These are phyloP conservation scores for Euglossa dilemma DNA, from an alignment of 1,140 invertebrate species.

Conservation along the genomic window DNA sequence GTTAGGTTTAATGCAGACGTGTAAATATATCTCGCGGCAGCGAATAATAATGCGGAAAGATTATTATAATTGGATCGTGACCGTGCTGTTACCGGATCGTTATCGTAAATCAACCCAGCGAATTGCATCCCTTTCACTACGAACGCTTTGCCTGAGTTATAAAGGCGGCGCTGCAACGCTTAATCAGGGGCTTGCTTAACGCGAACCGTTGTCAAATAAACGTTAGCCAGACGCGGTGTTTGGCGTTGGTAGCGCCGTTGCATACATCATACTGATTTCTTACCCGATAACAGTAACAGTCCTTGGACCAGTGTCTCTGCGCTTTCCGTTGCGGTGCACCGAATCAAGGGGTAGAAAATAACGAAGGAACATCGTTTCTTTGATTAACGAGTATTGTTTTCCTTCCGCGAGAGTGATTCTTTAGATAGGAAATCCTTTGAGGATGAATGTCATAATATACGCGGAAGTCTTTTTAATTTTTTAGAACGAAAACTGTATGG, in stretches of 20 bases:
- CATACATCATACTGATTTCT: not conserved
- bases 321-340: no score
- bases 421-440: no score
- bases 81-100: not conserved
- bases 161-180: not conserved
- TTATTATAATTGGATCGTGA: not conserved
- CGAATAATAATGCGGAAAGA: not conserved
- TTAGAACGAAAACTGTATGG: no score
- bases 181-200: not conserved
- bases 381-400: no score
- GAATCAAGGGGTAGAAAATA: no score
- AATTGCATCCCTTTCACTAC: slow-evolving; percentile 2
- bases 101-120: not conserved
- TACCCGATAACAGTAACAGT: not conserved
- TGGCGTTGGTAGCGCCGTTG: no score
- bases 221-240: no score
- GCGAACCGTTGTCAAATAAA: not conserved
- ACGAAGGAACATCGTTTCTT: no score
- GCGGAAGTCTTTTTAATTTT: no score
- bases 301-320: not conserved
- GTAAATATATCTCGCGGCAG: not conserved
- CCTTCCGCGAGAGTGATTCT: no score
- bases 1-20: not conserved
- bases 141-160: not conserved
- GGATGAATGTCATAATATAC: no score